Evolutionary conservation across 2,888 invertebrate species (phyloP), one percentile per base, ranked within the genome.

Genomic region (Leptinotarsa tumamoca): DNA sequence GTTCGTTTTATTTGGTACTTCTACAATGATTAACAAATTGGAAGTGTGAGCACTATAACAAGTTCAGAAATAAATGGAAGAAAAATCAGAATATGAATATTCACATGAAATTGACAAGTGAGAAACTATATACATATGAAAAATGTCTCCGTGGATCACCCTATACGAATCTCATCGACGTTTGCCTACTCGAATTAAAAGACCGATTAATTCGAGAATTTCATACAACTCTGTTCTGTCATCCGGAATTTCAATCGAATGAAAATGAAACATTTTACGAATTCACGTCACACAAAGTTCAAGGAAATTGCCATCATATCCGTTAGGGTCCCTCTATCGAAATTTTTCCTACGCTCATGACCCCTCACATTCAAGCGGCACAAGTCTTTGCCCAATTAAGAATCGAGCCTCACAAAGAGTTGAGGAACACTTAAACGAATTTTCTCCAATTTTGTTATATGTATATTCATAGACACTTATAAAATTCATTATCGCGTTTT

Each of bases 361-460:
- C 56, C 63, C 63, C 63, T 63, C 13, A 33, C 43, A 63, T n/a
- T 63, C 63, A 63, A 49, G 52, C 61, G 68, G 69, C 66, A 50
- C 27, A 50, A 54, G 56, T 72, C 67, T 76, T 70, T 73, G 67
- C 50, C 67, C 75, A 76, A 76, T 76, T 76, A 76, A 33, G 56
- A 68, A 68, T 76, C 70, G 54, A 43, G 54, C 58, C 50, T 67
- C 33, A 72, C 72, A 73, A 76, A 72, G 75, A 73, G 75, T 76
- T 67, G 67, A 72, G 75, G 13, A 73, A 73, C 74, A 71, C 71
- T 72, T 73, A 71, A 75, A 74, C 58, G 75, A 78, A 78, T 76
- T 70, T 73, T 61, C 70, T 68, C 49, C 74, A 76, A 74, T 76
- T 76, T 72, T 72, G 71, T 78, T 73, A 75, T 68, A 68, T 68